Evolutionary conservation across 2,888 invertebrate species (phyloP).

Genomic region (Rotaria sp.): DNA sequence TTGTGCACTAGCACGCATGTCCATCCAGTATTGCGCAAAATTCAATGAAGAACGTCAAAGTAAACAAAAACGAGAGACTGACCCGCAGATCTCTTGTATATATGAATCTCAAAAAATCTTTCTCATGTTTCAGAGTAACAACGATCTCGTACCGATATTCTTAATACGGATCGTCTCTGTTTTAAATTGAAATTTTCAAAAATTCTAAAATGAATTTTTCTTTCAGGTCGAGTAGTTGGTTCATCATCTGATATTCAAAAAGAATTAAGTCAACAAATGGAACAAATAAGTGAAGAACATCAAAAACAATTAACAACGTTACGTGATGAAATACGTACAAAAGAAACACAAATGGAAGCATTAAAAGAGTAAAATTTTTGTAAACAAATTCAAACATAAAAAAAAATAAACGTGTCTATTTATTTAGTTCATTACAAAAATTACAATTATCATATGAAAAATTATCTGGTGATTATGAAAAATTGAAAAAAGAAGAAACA

Average conservation of each 20-base stretch:
- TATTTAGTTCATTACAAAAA: slow-evolving; percentile 64
- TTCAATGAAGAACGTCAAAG: no score
- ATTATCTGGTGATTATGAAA: slow-evolving; percentile 66
- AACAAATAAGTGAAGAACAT: slow-evolving; percentile 81
- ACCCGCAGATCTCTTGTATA: no score
- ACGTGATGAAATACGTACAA: slow-evolving; percentile 85
- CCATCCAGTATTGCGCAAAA: no score
- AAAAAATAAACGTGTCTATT: no score
- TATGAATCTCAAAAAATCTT: no score
- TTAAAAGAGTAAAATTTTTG: slow-evolving; percentile 67
- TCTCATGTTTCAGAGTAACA: no score
- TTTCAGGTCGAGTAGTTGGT: slow-evolving; percentile 32
- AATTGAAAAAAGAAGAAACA: slow-evolving; percentile 82
- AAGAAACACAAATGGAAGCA: slow-evolving; percentile 80
- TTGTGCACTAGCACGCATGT: no score
- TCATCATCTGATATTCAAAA: slow-evolving; percentile 53
- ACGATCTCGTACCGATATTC: no score
- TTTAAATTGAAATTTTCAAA: no score
- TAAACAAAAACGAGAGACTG: no score
- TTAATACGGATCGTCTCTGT: no score
- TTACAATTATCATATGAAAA: slow-evolving; percentile 84
- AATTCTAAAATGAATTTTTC: no score
- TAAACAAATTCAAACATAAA: slow-evolving; percentile 61
- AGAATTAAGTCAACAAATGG: slow-evolving; percentile 86
- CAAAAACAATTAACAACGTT: slow-evolving; percentile 82